Conservation (phyloP, 2,888 invertebrate species). For the Icerya purchasi region DNA sequence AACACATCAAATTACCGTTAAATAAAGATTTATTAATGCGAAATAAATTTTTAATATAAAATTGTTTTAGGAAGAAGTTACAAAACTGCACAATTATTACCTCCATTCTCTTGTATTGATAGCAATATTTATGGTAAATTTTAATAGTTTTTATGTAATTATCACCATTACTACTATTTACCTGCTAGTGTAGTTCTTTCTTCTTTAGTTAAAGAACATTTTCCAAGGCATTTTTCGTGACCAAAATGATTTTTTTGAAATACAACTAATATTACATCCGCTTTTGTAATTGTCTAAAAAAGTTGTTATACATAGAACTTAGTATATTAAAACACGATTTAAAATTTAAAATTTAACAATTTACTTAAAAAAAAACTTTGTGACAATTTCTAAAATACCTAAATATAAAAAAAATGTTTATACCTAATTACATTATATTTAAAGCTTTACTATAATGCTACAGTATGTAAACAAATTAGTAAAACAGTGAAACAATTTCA, state of each 20-base stretch:
- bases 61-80: background rate
- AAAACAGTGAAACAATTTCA: too few species aligned
- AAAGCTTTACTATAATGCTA: background rate
- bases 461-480: background rate
- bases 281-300: background rate
- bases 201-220: background rate
- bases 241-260: background rate
- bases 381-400: background rate
- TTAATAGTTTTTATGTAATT: background rate
- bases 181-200: background rate
- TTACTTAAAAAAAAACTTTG: background rate
- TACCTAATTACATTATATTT: background rate
- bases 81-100: background rate
- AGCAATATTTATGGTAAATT: background rate
- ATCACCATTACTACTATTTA: background rate
- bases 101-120: background rate
- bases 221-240: background rate
- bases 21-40: background rate
- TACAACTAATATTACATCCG: background rate
- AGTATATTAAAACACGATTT: background rate
- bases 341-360: background rate
- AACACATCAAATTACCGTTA: background rate
- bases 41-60: background rate
- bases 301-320: background rate
- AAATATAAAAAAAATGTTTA: background rate